Conservation (phyloP, 2,113 vertebrate species). For the Pagrus major region DNA sequence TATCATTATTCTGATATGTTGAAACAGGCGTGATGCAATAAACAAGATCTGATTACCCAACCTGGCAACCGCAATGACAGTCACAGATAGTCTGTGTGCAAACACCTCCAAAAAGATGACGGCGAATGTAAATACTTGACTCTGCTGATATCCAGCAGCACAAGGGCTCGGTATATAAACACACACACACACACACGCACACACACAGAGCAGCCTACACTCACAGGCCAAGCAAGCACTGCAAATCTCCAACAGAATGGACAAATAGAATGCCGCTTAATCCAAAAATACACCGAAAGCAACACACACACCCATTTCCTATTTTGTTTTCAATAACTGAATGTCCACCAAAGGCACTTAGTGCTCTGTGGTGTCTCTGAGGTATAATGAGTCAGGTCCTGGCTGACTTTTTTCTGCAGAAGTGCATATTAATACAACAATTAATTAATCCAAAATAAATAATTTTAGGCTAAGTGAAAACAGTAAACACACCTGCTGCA, state of each 20-base stretch:
- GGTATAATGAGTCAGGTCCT: conserved; percentile 23
- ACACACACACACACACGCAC: conserved; percentile 21
- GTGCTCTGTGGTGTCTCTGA: conserved; percentile 36
- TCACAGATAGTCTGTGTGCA: conserved; percentile 70
- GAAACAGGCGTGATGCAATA: conserved; percentile 81
- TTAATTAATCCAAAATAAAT: conserved; percentile 3
- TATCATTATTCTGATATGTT: conserved; percentile 81
- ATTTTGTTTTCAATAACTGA: conserved; percentile 31
- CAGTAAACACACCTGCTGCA: conserved; percentile 24
- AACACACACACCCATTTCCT: conserved; percentile 55
- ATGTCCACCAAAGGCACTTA: conserved; percentile 40
- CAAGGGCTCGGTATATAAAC: conserved; percentile 17
- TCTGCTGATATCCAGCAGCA: conserved; percentile 57
- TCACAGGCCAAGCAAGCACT: conserved; percentile 38
- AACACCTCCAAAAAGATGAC: conserved; percentile 75
- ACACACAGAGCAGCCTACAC: conserved; percentile 32
- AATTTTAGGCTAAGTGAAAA: conserved; percentile 28
- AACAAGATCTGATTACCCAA: conserved; percentile 83
- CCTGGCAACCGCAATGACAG: conserved; percentile 70
- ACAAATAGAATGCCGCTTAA: conserved; percentile 60
- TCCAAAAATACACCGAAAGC: conserved; percentile 57
- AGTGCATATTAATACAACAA: conserved; percentile 17
- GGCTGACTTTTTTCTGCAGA: conserved; percentile 1
- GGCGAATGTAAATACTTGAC: conserved; percentile 76
- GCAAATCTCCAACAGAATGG: conserved; percentile 55